Evolutionary conservation across 2,888 invertebrate species (phyloP), one percentile per base, ranked within the genome.

Genomic region (Lithodes maja): DNA sequence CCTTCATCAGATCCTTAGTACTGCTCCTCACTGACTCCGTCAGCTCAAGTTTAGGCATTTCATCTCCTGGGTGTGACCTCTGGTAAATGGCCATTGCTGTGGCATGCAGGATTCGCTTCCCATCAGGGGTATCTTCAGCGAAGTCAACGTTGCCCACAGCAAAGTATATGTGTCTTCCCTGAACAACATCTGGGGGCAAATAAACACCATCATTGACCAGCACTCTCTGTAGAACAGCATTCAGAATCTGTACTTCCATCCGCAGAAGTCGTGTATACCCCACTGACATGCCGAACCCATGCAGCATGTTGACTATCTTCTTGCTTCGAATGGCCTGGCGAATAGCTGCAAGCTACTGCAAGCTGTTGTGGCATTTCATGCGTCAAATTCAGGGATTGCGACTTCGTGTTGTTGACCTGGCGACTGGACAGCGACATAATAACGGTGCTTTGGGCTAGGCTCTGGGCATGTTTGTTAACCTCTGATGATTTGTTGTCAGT

Each of bases 71-170:
- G 5, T 75, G 7, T 5, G 17, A 3, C 78, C 50, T 78, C 50
- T 78, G 78, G 50, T 78, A 78, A n/a, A 78, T 50, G 15, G 50
- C 78, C 53, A 78, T 78, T 3, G 50, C 78, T 49, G 78, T 49
- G 49, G 78, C 78, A 78, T 50, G 78, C 15, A 78, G 78, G 15
- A 50, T 49, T 49, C 15, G 50, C 78, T 78, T 78, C 3, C 53
- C 78, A 49, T 78, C 53, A 33, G 15, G 78, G 78, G 50, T 50
- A 49, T 78, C 78, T 7, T 78, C 78, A 7, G 50, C 9, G 49
- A 52, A 78, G 9, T 78, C 53, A 3, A 78, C 50, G 3, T 78
- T 78, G 53, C 33, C 78, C 33, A 78, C 50, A 78, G 50, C 53
- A 78, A 78, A 78, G 50, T 7, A 50, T 5, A 15, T 3, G 5